Conservation (phyloP, 1,140 invertebrate species). For the Hyles euphorbiae region DNA sequence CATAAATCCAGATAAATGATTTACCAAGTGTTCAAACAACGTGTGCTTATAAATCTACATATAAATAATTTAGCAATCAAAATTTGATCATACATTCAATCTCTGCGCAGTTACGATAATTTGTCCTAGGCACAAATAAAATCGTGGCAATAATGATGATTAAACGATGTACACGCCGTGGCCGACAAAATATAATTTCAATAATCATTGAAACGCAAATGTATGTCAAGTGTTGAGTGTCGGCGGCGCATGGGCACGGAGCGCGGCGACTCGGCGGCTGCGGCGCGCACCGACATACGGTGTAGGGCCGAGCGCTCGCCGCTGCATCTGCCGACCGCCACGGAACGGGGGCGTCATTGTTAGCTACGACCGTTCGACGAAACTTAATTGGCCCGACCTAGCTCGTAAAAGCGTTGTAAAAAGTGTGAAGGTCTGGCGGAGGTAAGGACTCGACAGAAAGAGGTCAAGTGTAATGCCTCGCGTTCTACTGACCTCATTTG, state of each 20-base stretch:
- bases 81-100: no score
- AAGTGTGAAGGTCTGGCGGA: slow-evolving; percentile 73
- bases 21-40: no score
- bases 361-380: slow-evolving; percentile 45
- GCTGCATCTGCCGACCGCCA: slow-evolving; percentile 37
- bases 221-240: slow-evolving; percentile 62
- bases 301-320: slow-evolving; percentile 18
- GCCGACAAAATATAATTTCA: slow-evolving; percentile 42
- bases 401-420: slow-evolving; percentile 72
- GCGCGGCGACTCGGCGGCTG: no score
- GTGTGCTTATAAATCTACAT: no score
- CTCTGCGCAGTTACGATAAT: no score
- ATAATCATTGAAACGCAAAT: slow-evolving; percentile 52
- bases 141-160: no score
- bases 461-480: slow-evolving; percentile 73
- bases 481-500: slow-evolving; percentile 73
- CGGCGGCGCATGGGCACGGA: slow-evolving; percentile 13
- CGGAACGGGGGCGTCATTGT: slow-evolving; percentile 50
- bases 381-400: slow-evolving; percentile 72
- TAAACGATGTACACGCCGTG: slow-evolving; percentile 16
- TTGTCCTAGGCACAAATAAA: no score
- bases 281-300: neutral
- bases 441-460: slow-evolving; percentile 71
- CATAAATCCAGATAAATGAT: neutral
- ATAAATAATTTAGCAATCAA: no score